Base-by-base conservation (phyloP, 2,888 invertebrate species). In the Eristalis intricaria region DNA sequence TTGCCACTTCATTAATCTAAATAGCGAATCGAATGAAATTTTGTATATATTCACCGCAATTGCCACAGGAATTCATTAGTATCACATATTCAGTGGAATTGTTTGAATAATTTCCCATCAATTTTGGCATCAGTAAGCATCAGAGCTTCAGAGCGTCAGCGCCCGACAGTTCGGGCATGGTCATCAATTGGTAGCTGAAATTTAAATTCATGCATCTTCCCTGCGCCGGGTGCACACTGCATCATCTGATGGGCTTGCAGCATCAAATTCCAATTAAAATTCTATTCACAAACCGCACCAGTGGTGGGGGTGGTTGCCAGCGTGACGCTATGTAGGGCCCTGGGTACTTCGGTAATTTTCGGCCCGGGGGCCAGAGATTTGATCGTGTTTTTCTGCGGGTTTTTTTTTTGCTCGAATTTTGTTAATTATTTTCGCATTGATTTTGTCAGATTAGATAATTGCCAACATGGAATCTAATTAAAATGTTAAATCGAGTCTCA, bases 361-460 rank as follows among this genome's bases (percentile, higher is more conserved):
- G 32, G 15, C 2, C 43, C 15, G n/a, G 15, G 19, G 43, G 43
- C n/a, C 32, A 32, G 8, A 8, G 50, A 19, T 50, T 50, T 50
- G 19, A 19, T 50, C 50, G 8, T 43, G 43, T 43, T 40, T 40
- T 40, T 19, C 35, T 70, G 64, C n/a, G 38, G 70, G 56, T 82
- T 71, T 50, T 70, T 61, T 82, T 71, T 50, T 70, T 65, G 19
- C n/a, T 65, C 22, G 32, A 58, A 76, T 60, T 50, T 76, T 71
- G 60, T 76, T 82, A 71, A 82, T 82, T 70, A 71, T 76, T 76
- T 76, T 10, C 43, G n/a, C 26, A 82, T 66, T 71, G 23, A 71
- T 50, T 61, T 71, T 76, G 76, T 65, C 76, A 76, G 65, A 23
- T 50, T 60, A 70, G 60, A 66, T 71, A 76, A 82, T 82, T 83